These are phyloP conservation scores for Pitangus sulphuratus DNA, from an alignment of 2,797 vertebrate species.

Conservation along the genomic window DNA sequence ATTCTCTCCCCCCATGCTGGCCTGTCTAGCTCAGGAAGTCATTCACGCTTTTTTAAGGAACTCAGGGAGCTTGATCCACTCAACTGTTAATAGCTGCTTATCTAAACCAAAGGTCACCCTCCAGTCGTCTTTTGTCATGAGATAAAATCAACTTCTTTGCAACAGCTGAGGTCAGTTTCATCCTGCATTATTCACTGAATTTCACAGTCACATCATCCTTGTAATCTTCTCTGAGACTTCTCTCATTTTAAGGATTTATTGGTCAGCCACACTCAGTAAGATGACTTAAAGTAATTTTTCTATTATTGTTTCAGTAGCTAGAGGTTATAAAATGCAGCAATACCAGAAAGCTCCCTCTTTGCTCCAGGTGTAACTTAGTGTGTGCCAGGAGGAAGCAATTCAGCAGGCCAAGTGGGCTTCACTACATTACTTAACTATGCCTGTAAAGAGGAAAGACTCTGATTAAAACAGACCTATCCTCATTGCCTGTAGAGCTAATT, in stretches of 20 bases:
- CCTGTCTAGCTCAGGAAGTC: not conserved
- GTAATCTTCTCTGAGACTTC: not conserved
- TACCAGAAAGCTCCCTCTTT: not conserved
- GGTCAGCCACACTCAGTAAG: not conserved
- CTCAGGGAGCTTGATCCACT: not conserved
- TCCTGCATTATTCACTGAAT: not conserved
- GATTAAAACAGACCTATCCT: not conserved
- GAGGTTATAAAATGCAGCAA: not conserved
- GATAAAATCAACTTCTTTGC: not conserved
- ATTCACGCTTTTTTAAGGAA: not conserved
- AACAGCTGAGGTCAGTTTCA: not conserved
- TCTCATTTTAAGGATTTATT: not conserved
- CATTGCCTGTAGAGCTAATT: not conserved
- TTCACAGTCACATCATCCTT: not conserved
- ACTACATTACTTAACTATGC: not conserved
- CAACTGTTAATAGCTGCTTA: not conserved
- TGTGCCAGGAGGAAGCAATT: not conserved
- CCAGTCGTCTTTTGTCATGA: not conserved
- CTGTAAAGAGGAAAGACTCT: not conserved
- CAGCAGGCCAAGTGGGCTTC: not conserved
- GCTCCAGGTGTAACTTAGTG: not conserved
- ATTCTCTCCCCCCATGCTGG: not conserved
- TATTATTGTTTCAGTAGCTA: not conserved
- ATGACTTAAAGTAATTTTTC: not conserved
- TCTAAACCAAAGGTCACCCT: not conserved